Percentiles rank a stretch among this genome's conserved stretches.
Conservation (phyloP, 2,888 invertebrate genomes). For the Deilephila porcellus region DNA sequence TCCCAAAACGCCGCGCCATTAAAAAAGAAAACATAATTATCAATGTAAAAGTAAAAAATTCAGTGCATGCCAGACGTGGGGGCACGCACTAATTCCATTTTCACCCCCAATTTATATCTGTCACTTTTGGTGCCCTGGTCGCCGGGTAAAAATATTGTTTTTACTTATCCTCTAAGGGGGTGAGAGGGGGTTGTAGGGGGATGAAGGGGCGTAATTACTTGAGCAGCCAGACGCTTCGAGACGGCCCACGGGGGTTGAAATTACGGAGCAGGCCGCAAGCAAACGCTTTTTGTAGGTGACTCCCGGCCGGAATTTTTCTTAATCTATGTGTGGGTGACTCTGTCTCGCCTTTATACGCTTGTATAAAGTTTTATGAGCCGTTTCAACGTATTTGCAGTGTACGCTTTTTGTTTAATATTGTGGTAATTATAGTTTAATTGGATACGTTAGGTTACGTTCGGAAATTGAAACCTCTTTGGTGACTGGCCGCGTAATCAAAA, state of each 20-base stretch:
- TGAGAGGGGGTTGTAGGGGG: constrained; percentile 49
- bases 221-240: constrained; percentile 73
- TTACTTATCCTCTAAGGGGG: constrained; percentile 76
- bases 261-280: constrained; percentile 66
- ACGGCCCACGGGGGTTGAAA: constrained; percentile 69
- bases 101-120: constrained; percentile 80
- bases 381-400: constrained; percentile 20
- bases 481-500: neutral
- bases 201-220: constrained; percentile 77
- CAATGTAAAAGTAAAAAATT: constrained; percentile 53
- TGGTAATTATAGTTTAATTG: neutral
- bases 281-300: constrained; percentile 69
- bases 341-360: constrained; percentile 29
- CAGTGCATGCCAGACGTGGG: constrained; percentile 54
- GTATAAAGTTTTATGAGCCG: constrained; percentile 30
- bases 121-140: constrained; percentile 78
- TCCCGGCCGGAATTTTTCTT: constrained; percentile 67
- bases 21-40: constrained; percentile 24
- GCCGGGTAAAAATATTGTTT: constrained; percentile 83
- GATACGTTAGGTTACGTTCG: neutral
- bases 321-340: constrained; percentile 49
- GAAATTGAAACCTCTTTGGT: constrained; percentile 6
- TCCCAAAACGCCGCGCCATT: neutral
- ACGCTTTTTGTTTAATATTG: neutral
- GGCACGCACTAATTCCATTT: constrained; percentile 77